Percentiles rank a stretch among this genome's conserved stretches.
These are phyloP conservation scores for Hystrix cristata DNA, from an alignment of 2,113 vertebrate species.

Conservation along the genomic window DNA sequence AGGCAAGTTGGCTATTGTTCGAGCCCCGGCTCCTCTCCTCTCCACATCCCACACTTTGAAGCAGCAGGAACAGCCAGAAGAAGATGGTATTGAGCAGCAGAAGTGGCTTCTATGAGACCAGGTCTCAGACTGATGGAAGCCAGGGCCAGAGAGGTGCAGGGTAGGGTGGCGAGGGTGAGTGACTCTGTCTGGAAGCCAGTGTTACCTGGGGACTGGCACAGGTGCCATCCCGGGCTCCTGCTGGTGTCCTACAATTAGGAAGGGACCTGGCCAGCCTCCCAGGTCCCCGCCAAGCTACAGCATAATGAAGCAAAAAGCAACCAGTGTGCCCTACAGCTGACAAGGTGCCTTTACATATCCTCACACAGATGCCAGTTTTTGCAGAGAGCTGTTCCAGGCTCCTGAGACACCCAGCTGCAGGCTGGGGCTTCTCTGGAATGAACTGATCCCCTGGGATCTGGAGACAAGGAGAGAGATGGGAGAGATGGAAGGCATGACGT, in stretches of 20 bases:
- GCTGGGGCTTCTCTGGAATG: background rate
- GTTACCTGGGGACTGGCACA: background rate
- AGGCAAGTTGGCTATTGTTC: conserved; percentile 19
- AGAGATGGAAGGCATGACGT: background rate
- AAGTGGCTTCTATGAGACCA: background rate
- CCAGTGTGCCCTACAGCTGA: background rate
- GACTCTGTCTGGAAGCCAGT: background rate
- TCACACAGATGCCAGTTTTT: background rate
- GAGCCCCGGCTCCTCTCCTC: background rate
- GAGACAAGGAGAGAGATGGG: background rate
- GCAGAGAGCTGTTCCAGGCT: background rate
- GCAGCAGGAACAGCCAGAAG: background rate
- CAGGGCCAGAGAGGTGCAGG: background rate
- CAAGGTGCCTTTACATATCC: background rate
- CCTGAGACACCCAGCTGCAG: background rate
- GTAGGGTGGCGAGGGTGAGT: background rate
- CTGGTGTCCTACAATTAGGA: background rate
- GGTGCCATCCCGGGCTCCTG: background rate
- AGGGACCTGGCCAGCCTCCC: conserved; percentile 3
- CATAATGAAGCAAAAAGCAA: background rate
- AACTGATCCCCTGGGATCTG: background rate
- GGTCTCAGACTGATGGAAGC: background rate
- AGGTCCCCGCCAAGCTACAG: background rate
- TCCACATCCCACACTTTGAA: background rate
- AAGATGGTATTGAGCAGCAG: fast-evolving